phyloP scores from a whole-genome alignment of 2,888 invertebrate genomes.

The Laspeyria flexula region DNA sequence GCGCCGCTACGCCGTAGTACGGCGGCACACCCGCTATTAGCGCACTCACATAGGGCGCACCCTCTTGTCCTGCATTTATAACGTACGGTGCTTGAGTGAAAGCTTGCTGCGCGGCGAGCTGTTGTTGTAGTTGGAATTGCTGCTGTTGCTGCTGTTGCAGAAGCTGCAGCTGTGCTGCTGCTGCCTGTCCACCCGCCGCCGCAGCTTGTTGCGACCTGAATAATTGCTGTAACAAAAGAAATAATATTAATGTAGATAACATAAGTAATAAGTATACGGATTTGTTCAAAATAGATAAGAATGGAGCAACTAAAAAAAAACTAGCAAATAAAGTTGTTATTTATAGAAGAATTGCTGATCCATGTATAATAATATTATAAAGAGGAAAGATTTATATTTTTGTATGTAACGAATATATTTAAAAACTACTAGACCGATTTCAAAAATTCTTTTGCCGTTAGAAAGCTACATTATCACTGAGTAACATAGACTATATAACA shows the following conservation, averaged over 20 bases:
- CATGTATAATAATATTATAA: no score
- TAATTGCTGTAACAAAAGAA: slow-evolving; percentile 90
- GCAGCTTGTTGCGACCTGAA: slow-evolving; percentile 94
- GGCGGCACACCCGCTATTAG: slow-evolving; percentile 94
- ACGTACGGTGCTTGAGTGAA: slow-evolving; percentile 94
- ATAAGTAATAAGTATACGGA: no score
- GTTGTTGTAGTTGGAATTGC: slow-evolving; percentile 92
- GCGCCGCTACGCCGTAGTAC: slow-evolving; percentile 96
- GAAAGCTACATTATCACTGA: no score
- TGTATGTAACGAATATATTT: no score
- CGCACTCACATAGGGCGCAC: slow-evolving; percentile 92
- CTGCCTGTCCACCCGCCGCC: slow-evolving; percentile 87
- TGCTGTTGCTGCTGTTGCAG: slow-evolving; percentile 92
- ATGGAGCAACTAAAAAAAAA: no score
- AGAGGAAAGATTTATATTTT: no score
- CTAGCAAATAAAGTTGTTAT: no score
- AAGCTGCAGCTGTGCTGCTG: slow-evolving; percentile 89
- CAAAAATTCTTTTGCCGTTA: no score
- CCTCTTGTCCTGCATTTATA: slow-evolving; percentile 90
- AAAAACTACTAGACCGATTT: no score
- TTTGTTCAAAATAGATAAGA: no score
- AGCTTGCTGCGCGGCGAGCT: slow-evolving; percentile 89
- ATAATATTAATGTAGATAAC: neutral
- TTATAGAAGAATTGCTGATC: no score
- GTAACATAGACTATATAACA: no score